Evolutionary conservation across 2,113 vertebrate species (phyloP).

Genomic region (Manacus vitellinus): DNA sequence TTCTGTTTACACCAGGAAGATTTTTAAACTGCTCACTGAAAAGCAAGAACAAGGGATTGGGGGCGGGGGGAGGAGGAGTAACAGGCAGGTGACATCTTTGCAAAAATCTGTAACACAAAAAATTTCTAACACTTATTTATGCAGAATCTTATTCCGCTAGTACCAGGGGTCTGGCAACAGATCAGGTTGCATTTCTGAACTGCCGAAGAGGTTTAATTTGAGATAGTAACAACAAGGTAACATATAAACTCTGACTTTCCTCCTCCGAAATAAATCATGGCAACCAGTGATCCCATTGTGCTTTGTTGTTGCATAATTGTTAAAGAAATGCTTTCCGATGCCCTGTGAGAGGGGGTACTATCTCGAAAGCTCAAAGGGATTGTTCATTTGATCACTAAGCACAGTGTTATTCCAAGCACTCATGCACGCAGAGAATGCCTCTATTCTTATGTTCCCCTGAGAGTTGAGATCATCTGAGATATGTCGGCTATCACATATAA

Average conservation of each 20-base stretch:
- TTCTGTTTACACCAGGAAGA: neutral
- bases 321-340: slow-evolving; percentile 66
- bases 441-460: slow-evolving; percentile 63
- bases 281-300: slow-evolving; percentile 46
- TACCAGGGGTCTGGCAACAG: neutral
- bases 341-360: slow-evolving; percentile 70
- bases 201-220: neutral
- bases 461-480: slow-evolving; percentile 55
- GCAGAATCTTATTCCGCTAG: neutral
- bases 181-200: neutral
- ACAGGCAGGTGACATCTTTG: neutral
- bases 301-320: slow-evolving; percentile 69
- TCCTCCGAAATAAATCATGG: neutral
- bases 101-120: neutral
- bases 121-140: neutral
- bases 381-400: slow-evolving; percentile 69
- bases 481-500: slow-evolving; percentile 17
- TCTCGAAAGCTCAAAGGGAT: slow-evolving; percentile 70
- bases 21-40: neutral
- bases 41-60: neutral
- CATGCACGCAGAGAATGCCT: slow-evolving; percentile 60
- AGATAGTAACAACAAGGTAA: slow-evolving; percentile 5
- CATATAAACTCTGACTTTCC: slow-evolving; percentile 14
- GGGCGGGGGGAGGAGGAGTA: rapidly evolving
- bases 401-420: slow-evolving; percentile 63